These are phyloP conservation scores for Typhlichthys subterraneus DNA, from an alignment of 2,797 vertebrate genomes.

Conservation along the genomic window DNA sequence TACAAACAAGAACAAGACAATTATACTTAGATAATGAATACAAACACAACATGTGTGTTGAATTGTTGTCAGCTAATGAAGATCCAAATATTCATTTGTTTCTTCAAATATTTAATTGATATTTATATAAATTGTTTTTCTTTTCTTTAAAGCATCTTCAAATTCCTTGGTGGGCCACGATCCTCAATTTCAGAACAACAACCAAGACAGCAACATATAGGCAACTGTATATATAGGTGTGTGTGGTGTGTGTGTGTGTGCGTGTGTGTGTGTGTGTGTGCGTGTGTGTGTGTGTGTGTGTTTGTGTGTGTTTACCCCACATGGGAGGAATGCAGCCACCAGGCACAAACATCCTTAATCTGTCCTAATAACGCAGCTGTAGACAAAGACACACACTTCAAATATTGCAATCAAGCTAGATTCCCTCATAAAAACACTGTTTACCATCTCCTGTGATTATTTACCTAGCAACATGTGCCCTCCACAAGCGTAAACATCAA, in stretches of 20 bases:
- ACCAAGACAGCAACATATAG: conserved; percentile 52
- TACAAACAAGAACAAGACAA: background rate
- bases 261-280: conserved; percentile 17
- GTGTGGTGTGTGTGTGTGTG: conserved; percentile 16
- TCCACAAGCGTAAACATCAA: conserved; percentile 72
- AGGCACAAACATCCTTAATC: conserved; percentile 77
- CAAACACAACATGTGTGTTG: conserved; percentile 35
- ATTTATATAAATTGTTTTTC: conserved; percentile 24
- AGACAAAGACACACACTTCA: conserved; percentile 66
- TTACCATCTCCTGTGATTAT: conserved; percentile 76
- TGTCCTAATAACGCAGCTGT: conserved; percentile 72
- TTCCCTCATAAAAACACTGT: conserved; percentile 73
- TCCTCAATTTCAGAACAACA: conserved; percentile 24
- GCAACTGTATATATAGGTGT: conserved; percentile 33
- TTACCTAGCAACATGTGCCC: conserved; percentile 77
- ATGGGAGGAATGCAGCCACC: conserved; percentile 73
- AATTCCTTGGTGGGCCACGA: no score
- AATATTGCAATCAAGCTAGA: conserved; percentile 61
- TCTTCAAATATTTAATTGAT: conserved; percentile 2
- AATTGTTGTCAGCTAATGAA: no score
- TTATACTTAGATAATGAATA: conserved; percentile 35
- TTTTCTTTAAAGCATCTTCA: conserved; percentile 12
- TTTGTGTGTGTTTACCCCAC: conserved; percentile 51
- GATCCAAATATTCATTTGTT: no score
- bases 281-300: conserved; percentile 18